Evolutionary conservation across 2,797 vertebrate species (phyloP), one percentile per base, ranked within the genome.

Genomic region (Perodicticus potto): DNA sequence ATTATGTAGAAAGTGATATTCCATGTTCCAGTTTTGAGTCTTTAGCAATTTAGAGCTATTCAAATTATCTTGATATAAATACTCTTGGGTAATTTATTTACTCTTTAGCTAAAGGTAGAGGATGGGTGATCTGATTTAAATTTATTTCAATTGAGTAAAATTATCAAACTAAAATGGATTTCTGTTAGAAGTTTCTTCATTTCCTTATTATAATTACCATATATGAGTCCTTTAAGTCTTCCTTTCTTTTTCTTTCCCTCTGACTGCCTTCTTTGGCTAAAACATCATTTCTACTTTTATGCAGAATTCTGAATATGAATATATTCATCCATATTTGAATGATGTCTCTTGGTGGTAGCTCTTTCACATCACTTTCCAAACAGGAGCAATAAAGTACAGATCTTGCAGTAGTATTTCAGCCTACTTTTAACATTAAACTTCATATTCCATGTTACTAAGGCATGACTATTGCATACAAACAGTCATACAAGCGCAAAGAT

Each of bases 101-200:
- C 69, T 40, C 73, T 45, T 82, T 63, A 93, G 37, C 3, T 94
- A 78, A 96, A 69, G 25, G 59, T 90, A 37, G 92, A 92, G 69
- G 63, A 78, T 70, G 25, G 22, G 4, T 67, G 25, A 83, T 86
- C 29, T 83, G 32, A 93, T 80, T 96, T 89, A 92, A 69, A 87
- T 89, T 91, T 73, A 87, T 14, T 57, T 91, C 57, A 82, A 45
- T 49, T 13, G 70, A 93, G 88, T 93, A 43, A 91, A 91, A 96
- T 86, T 73, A 72, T 49, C 63, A 86, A 80, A 85, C 25, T 70
- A 77, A 73, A 88, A 81, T 86, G 12, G 1, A 73, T 95, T 82
- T 90, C 65, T 63, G 14, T 25, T 67, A 78, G 70, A 53, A 78
- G 9, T 86, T 89, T 77, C 45, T 88, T 76, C 4, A 49, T 49